phyloP scores from a whole-genome alignment of 1,140 invertebrate genomes.

The Akabosia matsudoensis region DNA sequence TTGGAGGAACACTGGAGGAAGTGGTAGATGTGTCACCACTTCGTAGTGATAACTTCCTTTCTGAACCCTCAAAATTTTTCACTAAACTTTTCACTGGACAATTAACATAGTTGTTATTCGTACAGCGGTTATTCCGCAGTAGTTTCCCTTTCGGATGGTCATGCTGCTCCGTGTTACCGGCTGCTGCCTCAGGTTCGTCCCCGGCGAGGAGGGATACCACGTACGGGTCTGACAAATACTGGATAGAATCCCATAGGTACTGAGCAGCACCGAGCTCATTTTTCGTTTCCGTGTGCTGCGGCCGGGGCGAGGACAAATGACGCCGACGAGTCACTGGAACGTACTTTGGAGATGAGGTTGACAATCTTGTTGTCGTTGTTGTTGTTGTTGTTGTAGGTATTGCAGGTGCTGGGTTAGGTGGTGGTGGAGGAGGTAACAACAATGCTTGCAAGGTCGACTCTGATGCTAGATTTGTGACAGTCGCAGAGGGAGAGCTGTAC shows the following conservation, averaged over 20 bases:
- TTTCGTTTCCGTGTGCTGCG: neutral
- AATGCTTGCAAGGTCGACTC: neutral
- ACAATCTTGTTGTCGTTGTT: neutral
- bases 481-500: neutral
- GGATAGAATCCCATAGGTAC: conserved; percentile 45
- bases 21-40: conserved; percentile 1
- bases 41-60: neutral
- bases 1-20: neutral
- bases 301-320: neutral
- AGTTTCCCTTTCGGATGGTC: neutral
- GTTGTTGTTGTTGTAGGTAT: neutral
- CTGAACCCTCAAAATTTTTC: neutral
- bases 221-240: conserved; percentile 44
- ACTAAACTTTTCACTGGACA: conserved; percentile 8
- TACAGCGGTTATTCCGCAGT: neutral
- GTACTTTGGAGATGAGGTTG: neutral
- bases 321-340: neutral
- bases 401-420: neutral
- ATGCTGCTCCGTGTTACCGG: neutral
- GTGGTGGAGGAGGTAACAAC: neutral
- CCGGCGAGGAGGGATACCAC: conserved; percentile 40
- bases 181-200: conserved; percentile 8
- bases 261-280: conserved; percentile 26
- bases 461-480: neutral
- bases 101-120: conserved; percentile 12